Conservation (phyloP, 2,888 invertebrate genomes). For the Sthenelais limicola region DNA sequence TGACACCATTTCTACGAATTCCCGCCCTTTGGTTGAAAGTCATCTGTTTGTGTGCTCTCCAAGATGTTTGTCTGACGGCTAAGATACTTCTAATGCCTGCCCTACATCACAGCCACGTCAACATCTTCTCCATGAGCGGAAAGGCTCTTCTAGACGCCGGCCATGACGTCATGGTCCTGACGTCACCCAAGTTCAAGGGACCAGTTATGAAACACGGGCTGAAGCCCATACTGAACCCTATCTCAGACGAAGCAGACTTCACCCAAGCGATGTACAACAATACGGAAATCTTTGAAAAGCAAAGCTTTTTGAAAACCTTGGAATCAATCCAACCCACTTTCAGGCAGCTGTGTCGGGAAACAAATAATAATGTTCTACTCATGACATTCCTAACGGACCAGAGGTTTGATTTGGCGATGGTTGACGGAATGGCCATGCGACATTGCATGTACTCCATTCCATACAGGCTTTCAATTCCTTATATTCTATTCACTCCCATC, state of each 20-base stretch:
- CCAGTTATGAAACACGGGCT: slow-evolving; percentile 4
- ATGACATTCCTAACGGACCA: slow-evolving; percentile 32
- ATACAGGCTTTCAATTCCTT: slow-evolving; percentile 22
- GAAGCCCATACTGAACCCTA: slow-evolving; percentile 12
- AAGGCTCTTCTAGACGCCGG: slow-evolving; percentile 36
- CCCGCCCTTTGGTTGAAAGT: background rate
- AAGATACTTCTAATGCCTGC: slow-evolving; percentile 43
- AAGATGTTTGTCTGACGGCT: background rate
- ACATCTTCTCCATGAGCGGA: slow-evolving; percentile 31
- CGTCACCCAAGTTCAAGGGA: slow-evolving; percentile 5
- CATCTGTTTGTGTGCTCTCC: background rate
- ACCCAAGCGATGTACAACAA: background rate
- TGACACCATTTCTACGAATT: background rate
- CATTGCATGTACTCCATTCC: slow-evolving; percentile 38
- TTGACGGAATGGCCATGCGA: slow-evolving; percentile 40
- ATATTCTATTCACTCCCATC: slow-evolving; percentile 26
- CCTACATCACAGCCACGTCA: slow-evolving; percentile 31
- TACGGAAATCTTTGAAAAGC: background rate
- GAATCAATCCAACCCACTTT: background rate
- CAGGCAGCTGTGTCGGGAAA: slow-evolving; percentile 20
- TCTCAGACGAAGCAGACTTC: slow-evolving; percentile 11
- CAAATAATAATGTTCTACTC: slow-evolving; percentile 1
- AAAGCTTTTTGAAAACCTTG: slow-evolving; percentile 9
- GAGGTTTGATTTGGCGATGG: slow-evolving; percentile 43
- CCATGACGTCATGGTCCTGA: slow-evolving; percentile 43